A percentile compares a stretch with the other conserved stretches of the same genome.
Evolutionary conservation across 2,113 vertebrate genomes (phyloP).

Genomic region (Notechis scutatus): DNA sequence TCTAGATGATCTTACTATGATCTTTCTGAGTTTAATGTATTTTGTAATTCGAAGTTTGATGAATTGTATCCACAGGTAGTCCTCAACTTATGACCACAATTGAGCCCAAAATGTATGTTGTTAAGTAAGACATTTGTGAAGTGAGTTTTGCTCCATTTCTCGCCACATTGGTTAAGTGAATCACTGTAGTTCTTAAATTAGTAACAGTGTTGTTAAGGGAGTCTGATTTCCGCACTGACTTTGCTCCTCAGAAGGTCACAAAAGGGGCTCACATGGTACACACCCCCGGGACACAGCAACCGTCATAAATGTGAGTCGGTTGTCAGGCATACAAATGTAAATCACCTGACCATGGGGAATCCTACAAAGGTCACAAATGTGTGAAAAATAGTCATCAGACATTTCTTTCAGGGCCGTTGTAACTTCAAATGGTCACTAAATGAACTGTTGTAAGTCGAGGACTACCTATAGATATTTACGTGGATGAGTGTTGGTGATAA

Average conservation of each 20-base stretch:
- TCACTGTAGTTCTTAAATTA: background rate
- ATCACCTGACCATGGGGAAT: background rate
- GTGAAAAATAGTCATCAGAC: background rate
- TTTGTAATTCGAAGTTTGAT: conserved; percentile 47
- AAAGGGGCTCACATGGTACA: background rate
- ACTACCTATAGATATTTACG: conserved; percentile 22
- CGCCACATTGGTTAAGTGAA: background rate
- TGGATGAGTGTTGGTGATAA: conserved; percentile 24
- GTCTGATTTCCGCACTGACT: background rate
- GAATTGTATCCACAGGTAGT: background rate
- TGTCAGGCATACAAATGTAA: background rate
- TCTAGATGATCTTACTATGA: conserved; percentile 37
- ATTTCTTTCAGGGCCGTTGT: background rate
- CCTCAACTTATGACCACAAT: background rate
- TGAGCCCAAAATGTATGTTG: background rate
- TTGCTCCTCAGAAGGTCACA: background rate
- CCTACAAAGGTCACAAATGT: background rate
- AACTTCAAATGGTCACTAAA: background rate
- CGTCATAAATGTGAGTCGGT: background rate
- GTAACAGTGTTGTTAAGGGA: background rate
- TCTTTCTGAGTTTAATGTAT: conserved; percentile 34
- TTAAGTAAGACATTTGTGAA: background rate
- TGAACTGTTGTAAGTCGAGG: background rate
- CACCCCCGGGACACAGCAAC: background rate
- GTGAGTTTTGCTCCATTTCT: background rate